Conservation (phyloP, 2,888 invertebrate genomes). For the Tiphia femorata region DNA sequence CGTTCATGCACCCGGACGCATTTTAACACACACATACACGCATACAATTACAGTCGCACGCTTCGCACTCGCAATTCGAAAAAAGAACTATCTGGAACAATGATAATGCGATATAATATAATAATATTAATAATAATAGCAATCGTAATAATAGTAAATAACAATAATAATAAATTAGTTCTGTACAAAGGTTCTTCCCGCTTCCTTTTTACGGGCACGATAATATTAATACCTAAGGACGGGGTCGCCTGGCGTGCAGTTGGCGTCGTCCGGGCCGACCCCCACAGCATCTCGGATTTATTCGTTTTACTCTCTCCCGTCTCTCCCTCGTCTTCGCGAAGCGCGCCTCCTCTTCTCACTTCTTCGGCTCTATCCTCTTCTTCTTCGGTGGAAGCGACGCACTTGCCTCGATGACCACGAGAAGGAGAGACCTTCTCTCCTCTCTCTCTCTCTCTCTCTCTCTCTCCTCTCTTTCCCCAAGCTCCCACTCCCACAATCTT, state of each 20-base stretch:
- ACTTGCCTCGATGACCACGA: no score
- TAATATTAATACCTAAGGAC: conserved; percentile 63
- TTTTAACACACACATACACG: conserved; percentile 14
- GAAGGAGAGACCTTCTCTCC: not conserved
- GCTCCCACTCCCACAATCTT: not conserved
- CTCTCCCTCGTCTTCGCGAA: conserved; percentile 1
- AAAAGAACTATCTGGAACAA: conserved; percentile 55
- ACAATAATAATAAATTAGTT: conserved; percentile 69
- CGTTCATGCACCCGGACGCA: not conserved
- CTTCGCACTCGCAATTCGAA: conserved; percentile 33
- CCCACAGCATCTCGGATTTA: conserved; percentile 55
- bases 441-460: not conserved
- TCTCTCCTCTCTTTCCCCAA: not conserved
- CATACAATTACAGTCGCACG: conserved; percentile 26
- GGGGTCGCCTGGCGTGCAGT: conserved; percentile 27
- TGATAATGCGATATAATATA: conserved; percentile 58
- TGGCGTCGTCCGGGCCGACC: conserved; percentile 33
- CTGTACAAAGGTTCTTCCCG: conserved; percentile 69
- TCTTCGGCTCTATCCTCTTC: conserved; percentile 6
- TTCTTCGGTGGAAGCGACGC: conserved; percentile 9
- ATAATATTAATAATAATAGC: conserved; percentile 54
- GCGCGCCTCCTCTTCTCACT: not conserved
- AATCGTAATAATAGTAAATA: conserved; percentile 62
- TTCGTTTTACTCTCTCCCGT: conserved; percentile 14
- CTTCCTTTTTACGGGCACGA: conserved; percentile 59